phyloP scores from a whole-genome alignment of 1,140 invertebrate species.

The Zaprionus lachaisei region DNA sequence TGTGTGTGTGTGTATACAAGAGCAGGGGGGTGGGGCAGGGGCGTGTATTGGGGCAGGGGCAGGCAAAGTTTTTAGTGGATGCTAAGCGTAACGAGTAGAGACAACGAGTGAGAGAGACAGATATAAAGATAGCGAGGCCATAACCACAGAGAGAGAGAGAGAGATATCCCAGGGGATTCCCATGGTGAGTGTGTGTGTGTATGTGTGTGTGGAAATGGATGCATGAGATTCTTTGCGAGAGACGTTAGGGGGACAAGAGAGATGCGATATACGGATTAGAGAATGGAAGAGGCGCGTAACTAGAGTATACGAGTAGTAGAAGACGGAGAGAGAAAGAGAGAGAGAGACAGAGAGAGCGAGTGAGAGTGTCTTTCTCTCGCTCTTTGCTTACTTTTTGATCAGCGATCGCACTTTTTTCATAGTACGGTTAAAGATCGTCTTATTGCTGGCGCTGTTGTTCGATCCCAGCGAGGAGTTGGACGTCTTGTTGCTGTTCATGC shows the following conservation, averaged over 20 bases:
- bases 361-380: background rate
- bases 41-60: slow-evolving; percentile 37
- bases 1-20: background rate
- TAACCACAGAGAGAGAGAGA: slow-evolving; percentile 29
- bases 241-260: slow-evolving; percentile 23
- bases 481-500: slow-evolving; percentile 71
- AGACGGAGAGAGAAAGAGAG: slow-evolving; percentile 20
- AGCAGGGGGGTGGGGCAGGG: slow-evolving; percentile 36
- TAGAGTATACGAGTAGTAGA: slow-evolving; percentile 8
- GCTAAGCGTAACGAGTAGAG: slow-evolving; percentile 50
- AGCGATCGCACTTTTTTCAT: slow-evolving; percentile 89
- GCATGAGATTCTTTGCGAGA: slow-evolving; percentile 3
- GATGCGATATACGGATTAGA: slow-evolving; percentile 6
- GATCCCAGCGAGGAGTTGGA: slow-evolving; percentile 73
- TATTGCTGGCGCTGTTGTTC: slow-evolving; percentile 76
- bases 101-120: slow-evolving; percentile 56
- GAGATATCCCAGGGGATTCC: background rate
- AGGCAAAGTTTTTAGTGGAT: slow-evolving; percentile 57
- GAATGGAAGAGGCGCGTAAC: slow-evolving; percentile 1
- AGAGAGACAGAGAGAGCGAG: slow-evolving; percentile 11
- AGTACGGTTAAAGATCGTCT: slow-evolving; percentile 89
- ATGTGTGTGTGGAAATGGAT: background rate
- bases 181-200: background rate
- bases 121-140: slow-evolving; percentile 42
- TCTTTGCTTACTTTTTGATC: slow-evolving; percentile 86